phyloP scores from a whole-genome alignment of 2,797 vertebrate species.

The Yasuhikotakia modesta region DNA sequence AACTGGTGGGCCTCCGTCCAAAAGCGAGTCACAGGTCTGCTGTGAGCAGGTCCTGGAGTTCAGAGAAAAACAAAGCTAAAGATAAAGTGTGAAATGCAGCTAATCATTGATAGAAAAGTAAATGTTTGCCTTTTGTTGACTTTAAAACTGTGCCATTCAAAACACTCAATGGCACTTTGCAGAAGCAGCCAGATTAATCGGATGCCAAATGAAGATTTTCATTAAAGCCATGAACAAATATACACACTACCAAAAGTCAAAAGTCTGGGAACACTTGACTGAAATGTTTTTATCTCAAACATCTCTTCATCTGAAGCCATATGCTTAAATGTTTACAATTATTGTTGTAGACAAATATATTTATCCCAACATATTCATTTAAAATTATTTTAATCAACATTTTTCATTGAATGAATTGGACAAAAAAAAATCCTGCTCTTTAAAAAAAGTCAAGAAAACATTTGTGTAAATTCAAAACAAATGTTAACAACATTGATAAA shows the following conservation, averaged over 20 bases:
- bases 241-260: background rate
- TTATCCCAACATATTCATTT: no score
- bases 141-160: background rate
- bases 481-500: no score
- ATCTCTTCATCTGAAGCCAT: no score
- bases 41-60: background rate
- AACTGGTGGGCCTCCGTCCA: background rate
- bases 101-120: conserved; percentile 6
- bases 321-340: no score
- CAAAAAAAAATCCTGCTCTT: no score
- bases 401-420: no score
- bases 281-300: no score
- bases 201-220: background rate
- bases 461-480: no score
- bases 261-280: no score
- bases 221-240: background rate
- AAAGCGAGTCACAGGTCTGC: background rate
- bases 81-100: background rate
- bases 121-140: background rate
- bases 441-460: no score
- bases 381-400: no score
- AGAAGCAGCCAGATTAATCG: background rate
- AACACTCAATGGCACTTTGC: background rate
- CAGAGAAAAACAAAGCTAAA: background rate
- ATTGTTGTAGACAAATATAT: no score